Evolutionary conservation across 92 coral and sea anemone species (phyloP).

Genomic region (Palythoa grandiflora): DNA sequence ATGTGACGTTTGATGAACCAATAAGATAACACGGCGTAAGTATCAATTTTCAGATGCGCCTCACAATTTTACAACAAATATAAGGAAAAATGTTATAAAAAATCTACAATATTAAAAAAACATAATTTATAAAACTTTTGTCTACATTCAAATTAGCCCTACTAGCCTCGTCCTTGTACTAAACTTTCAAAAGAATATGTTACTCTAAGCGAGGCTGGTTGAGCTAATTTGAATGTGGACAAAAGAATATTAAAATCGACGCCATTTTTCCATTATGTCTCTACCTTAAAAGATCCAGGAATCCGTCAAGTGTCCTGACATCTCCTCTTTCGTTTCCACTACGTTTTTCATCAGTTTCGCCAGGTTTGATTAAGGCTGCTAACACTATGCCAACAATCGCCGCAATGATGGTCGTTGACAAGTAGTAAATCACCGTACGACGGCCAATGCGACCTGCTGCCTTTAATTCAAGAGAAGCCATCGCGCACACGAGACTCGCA

Average conservation of each 20-base stretch:
- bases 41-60: no score
- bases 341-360: slow-evolving; percentile 16
- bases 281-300: slow-evolving; percentile 73
- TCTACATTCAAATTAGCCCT: no score
- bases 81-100: background rate
- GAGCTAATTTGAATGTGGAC: no score
- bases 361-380: slow-evolving; percentile 79
- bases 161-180: no score
- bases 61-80: no score
- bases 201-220: no score
- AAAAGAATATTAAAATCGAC: no score
- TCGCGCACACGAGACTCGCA: slow-evolving; percentile 87
- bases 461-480: slow-evolving; percentile 82
- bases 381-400: slow-evolving; percentile 80
- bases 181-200: no score
- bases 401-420: slow-evolving; percentile 80
- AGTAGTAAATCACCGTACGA: slow-evolving; percentile 81
- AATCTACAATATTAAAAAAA: no score
- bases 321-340: slow-evolving; percentile 59
- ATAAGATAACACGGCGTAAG: no score
- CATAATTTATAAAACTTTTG: no score
- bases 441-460: slow-evolving; percentile 93
- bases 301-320: slow-evolving; percentile 72
- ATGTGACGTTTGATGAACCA: no score
- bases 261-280: background rate